phyloP scores from a whole-genome alignment of 2,797 vertebrate species.

The Platyrinchus mystaceus region DNA sequence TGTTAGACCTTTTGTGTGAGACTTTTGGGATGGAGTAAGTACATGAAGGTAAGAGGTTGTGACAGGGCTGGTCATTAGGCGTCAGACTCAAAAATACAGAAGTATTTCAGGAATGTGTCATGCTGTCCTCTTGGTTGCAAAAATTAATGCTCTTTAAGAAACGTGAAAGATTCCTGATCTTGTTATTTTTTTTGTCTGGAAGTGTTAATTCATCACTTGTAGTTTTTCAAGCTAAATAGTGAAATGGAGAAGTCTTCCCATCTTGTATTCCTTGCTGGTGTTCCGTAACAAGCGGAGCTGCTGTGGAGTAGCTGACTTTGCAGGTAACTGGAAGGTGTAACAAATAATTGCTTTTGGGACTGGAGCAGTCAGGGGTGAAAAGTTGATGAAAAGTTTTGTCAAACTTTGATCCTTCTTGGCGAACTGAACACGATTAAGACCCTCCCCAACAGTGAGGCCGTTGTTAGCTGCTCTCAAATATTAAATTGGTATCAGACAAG shows the following conservation, averaged over 20 bases:
- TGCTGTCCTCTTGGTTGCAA: not conserved
- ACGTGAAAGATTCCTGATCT: not conserved
- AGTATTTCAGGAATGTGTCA: accelerated
- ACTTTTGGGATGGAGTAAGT: not conserved
- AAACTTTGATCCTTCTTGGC: not conserved
- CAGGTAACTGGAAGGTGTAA: not conserved
- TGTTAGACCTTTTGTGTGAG: not conserved
- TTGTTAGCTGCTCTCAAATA: not conserved
- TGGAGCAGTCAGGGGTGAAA: not conserved
- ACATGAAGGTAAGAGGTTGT: not conserved
- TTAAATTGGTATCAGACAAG: not conserved
- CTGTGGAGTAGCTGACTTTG: not conserved
- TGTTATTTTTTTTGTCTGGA: not conserved
- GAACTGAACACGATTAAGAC: not conserved
- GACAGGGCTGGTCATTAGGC: not conserved
- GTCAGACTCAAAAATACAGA: not conserved
- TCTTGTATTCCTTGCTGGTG: accelerated
- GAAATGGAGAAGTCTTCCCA: not conserved
- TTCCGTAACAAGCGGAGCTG: not conserved
- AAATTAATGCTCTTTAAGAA: not conserved
- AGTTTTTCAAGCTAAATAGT: not conserved
- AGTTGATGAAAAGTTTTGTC: not conserved
- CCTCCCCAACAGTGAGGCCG: accelerated
- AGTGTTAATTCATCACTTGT: not conserved
- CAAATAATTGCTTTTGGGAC: not conserved